phyloP scores from a whole-genome alignment of 1,140 invertebrate species.

The Zophobas atratus region DNA sequence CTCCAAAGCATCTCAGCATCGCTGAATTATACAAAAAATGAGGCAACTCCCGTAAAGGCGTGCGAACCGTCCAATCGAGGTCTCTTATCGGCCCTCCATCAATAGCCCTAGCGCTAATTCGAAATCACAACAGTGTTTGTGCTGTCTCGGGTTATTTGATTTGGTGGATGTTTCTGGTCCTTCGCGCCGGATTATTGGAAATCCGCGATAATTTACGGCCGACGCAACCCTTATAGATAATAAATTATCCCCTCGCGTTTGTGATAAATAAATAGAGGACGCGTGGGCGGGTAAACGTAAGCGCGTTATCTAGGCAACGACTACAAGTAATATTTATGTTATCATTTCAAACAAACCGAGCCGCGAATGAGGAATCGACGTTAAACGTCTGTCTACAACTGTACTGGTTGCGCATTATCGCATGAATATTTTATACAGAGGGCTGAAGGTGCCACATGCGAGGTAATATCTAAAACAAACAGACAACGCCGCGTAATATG shows the following conservation, averaged over 20 bases:
- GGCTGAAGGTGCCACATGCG: constrained; percentile 7
- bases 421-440: constrained; percentile 28
- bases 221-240: constrained; percentile 6
- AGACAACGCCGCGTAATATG: constrained; percentile 7
- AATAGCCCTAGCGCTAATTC: not conserved
- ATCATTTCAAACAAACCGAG: not conserved
- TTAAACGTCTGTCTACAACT: constrained; percentile 4
- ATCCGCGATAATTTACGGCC: not conserved
- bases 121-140: too few species aligned
- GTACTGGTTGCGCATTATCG: constrained; percentile 23
- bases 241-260: constrained; percentile 5
- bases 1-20: not conserved
- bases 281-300: not conserved
- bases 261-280: not conserved
- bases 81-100: not conserved
- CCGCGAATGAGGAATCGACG: not conserved
- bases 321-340: not conserved
- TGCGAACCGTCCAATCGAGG: not conserved
- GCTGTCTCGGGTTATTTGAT: too few species aligned
- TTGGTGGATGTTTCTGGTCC: not conserved
- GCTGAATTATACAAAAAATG: not conserved
- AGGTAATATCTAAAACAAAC: constrained; percentile 7
- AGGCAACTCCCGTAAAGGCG: not conserved
- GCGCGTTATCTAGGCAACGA: not conserved
- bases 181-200: constrained; percentile 4